phyloP scores from a whole-genome alignment of 2,797 vertebrate species.

The Pristis pectinata region DNA sequence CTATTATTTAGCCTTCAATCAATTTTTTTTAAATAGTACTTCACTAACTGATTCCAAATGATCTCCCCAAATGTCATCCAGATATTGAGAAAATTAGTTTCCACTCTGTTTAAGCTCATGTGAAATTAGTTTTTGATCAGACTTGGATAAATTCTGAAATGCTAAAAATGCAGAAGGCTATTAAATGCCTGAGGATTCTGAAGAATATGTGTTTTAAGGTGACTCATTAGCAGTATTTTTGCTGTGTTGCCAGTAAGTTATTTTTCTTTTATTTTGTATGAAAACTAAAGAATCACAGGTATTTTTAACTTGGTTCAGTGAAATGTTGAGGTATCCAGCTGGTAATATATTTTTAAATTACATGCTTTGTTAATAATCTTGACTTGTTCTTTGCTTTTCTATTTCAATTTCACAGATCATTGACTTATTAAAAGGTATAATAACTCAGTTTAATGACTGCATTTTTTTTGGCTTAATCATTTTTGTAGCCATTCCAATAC shows the following conservation, averaged over 20 bases:
- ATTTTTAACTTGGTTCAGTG: conserved; percentile 3
- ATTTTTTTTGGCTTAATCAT: conserved; percentile 33
- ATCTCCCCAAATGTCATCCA: not conserved
- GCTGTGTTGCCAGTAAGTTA: not conserved
- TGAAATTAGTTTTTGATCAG: conserved; percentile 30
- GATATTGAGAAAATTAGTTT: not conserved
- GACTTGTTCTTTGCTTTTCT: conserved; percentile 36
- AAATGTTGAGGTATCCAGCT: conserved; percentile 4
- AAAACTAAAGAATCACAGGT: not conserved
- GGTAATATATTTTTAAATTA: conserved; percentile 37
- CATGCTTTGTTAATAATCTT: conserved; percentile 29
- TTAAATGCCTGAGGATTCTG: not conserved
- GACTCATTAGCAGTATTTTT: not conserved
- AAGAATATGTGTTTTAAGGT: not conserved
- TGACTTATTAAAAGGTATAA: conserved; percentile 30
- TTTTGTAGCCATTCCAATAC: conserved; percentile 20
- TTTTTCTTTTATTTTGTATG: not conserved
- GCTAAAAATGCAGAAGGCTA: not conserved
- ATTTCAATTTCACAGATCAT: conserved; percentile 38
- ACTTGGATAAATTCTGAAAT: not conserved
- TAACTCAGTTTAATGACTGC: conserved; percentile 33
- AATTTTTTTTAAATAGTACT: not conserved
- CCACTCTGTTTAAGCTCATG: not conserved
- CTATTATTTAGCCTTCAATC: not conserved
- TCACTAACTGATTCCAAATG: not conserved